Evolutionary conservation across 2,888 invertebrate genomes (phyloP).

Genomic region (Rapana venosa): DNA sequence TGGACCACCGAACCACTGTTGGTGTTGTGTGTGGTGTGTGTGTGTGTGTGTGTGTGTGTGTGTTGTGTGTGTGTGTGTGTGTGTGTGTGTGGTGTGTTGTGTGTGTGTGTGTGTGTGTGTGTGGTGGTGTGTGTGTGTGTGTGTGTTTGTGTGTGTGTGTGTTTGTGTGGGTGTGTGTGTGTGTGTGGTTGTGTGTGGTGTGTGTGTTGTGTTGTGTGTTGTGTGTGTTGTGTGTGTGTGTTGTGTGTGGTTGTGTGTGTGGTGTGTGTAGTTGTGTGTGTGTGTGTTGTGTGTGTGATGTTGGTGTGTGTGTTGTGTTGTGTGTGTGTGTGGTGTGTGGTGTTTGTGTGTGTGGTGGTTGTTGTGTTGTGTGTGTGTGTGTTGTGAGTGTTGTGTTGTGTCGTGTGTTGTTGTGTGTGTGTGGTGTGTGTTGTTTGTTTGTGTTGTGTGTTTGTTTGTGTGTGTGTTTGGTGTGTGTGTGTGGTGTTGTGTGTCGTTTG

Average conservation of each 20-base stretch:
- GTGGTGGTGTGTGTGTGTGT: conserved; percentile 23
- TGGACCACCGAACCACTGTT: too few species aligned
- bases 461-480: neutral
- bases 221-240: neutral
- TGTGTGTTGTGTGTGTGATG: conserved; percentile 24
- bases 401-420: conserved; percentile 3
- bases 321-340: neutral
- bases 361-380: neutral
- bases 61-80: neutral
- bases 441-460: neutral
- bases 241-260: conserved; percentile 12
- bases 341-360: neutral
- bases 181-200: conserved; percentile 7
- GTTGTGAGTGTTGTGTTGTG: conserved; percentile 20
- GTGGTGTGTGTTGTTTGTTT: conserved; percentile 20
- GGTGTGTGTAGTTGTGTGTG: neutral
- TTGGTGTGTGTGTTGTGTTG: conserved; percentile 15
- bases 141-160: conserved; percentile 5
- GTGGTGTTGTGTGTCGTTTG: neutral
- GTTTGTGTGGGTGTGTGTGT: conserved; percentile 16
- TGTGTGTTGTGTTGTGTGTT: neutral
- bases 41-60: conserved; percentile 20
- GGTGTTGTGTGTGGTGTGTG: conserved; percentile 9
- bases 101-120: neutral
- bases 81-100: neutral